Conservation (phyloP, 2,888 invertebrate genomes). For the Charanyca ferruginea region DNA sequence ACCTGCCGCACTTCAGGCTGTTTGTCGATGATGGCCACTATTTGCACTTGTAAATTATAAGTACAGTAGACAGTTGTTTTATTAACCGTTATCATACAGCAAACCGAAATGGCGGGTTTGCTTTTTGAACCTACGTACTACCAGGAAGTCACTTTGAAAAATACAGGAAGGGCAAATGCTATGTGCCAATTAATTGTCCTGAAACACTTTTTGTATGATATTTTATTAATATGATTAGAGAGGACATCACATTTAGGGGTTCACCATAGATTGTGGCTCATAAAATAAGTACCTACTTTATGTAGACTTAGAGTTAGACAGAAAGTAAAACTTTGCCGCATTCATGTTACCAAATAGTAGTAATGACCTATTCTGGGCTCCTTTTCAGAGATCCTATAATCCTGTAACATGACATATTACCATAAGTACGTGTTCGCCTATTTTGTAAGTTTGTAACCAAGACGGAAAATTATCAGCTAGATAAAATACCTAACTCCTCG, state of each 20-base stretch:
- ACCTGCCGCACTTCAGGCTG: slow-evolving; percentile 15
- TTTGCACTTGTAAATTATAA: slow-evolving; percentile 31
- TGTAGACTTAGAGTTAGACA: too few relatives aligned
- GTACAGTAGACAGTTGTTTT: not conserved
- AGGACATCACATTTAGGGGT: too few relatives aligned
- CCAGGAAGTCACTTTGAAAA: slow-evolving; percentile 3
- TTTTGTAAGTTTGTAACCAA: slow-evolving; percentile 4
- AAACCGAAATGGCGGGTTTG: not conserved
- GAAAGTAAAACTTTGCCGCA: too few relatives aligned
- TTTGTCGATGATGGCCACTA: slow-evolving; percentile 14
- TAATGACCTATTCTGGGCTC: not conserved
- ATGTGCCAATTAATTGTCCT: slow-evolving; percentile 7
- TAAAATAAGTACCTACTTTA: too few relatives aligned
- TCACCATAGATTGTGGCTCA: too few relatives aligned
- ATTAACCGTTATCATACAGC: slow-evolving; percentile 5
- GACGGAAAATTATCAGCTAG: not conserved
- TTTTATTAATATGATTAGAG: too few relatives aligned
- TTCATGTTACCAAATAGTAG: not conserved
- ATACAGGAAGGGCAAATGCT: slow-evolving; percentile 15
- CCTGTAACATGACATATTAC: not conserved
- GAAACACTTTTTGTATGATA: not conserved
- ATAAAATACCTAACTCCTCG: not conserved
- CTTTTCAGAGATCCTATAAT: not conserved
- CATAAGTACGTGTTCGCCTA: not conserved
- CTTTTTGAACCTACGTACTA: not conserved